Conservation (phyloP, 1,140 invertebrate genomes). For the Penaeus vannamei region DNA sequence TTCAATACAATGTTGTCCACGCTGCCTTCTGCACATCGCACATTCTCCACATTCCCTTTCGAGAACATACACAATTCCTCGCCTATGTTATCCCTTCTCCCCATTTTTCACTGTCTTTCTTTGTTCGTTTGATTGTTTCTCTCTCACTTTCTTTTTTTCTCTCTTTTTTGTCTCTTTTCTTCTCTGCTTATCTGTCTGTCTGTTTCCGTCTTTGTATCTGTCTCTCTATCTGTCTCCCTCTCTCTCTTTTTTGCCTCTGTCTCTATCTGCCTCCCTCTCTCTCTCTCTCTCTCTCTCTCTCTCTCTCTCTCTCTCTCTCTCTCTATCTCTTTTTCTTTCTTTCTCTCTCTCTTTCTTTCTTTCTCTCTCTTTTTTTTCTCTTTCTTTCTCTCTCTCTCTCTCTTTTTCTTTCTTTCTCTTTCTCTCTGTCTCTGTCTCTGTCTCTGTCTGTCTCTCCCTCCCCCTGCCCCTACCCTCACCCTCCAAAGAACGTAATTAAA, state of each 20-base stretch:
- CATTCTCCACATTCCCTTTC: too few species aligned
- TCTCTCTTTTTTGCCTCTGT: not conserved
- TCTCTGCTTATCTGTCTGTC: not conserved
- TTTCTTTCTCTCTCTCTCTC: too few species aligned
- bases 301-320: too few species aligned
- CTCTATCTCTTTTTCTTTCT: not conserved
- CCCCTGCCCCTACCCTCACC: not conserved
- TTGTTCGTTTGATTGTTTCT: not conserved
- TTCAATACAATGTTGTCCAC: too few species aligned
- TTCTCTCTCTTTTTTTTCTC: too few species aligned
- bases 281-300: too few species aligned
- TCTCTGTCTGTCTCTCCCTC: not conserved
- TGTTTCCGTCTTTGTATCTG: slow-evolving; percentile 10
- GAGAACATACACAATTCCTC: too few species aligned
- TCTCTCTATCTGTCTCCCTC: not conserved
- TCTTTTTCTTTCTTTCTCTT: too few species aligned
- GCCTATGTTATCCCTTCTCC: not conserved
- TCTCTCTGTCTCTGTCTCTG: too few species aligned
- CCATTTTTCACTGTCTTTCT: not conserved
- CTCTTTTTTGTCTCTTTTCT: not conserved
- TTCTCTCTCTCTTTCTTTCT: not conserved
- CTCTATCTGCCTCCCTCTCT: not conserved
- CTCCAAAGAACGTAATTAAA: not conserved
- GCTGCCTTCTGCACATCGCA: too few species aligned
- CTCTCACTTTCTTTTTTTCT: not conserved